Percentiles rank a stretch among this genome's conserved stretches.
These are phyloP conservation scores for Sebastes oblongus DNA, from an alignment of 2,797 vertebrate genomes.

Conservation along the genomic window DNA sequence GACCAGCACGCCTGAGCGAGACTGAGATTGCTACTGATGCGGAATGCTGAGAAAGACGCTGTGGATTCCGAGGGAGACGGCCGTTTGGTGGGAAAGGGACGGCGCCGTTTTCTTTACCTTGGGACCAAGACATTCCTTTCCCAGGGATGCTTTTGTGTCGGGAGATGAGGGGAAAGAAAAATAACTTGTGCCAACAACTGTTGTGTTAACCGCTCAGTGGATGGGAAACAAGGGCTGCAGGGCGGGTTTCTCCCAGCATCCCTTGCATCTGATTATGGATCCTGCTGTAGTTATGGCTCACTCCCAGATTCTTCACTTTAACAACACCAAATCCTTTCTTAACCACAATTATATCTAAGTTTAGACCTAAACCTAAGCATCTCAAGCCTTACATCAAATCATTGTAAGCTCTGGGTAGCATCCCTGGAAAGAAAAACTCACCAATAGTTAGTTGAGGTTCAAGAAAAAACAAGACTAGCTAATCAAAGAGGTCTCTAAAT, in stretches of 20 bases:
- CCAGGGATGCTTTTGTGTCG: slow-evolving; percentile 84
- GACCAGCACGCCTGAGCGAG: slow-evolving; percentile 81
- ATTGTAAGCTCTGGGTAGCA: slow-evolving; percentile 25
- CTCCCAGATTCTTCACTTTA: background rate
- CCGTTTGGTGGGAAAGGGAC: slow-evolving; percentile 81
- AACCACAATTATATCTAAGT: background rate
- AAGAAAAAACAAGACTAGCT: slow-evolving; percentile 62
- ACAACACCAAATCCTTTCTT: background rate
- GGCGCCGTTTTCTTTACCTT: slow-evolving; percentile 87
- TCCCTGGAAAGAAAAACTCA: slow-evolving; percentile 44
- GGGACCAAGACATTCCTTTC: slow-evolving; percentile 89
- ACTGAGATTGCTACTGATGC: slow-evolving; percentile 87
- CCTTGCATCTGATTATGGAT: slow-evolving; percentile 43
- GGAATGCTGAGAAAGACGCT: slow-evolving; percentile 88
- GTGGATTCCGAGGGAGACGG: slow-evolving; percentile 82
- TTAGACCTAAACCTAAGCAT: background rate
- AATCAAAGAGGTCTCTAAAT: slow-evolving; percentile 70
- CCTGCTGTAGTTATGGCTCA: background rate
- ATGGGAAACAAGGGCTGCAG: slow-evolving; percentile 73
- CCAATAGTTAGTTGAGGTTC: slow-evolving; percentile 42
- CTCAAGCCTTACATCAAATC: background rate
- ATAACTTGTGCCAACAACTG: slow-evolving; percentile 80
- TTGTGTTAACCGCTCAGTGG: slow-evolving; percentile 70
- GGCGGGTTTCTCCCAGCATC: slow-evolving; percentile 66
- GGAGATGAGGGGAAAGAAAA: slow-evolving; percentile 83